These are phyloP conservation scores for Mungos mungo DNA, from an alignment of 2,113 vertebrate species.

Conservation along the genomic window DNA sequence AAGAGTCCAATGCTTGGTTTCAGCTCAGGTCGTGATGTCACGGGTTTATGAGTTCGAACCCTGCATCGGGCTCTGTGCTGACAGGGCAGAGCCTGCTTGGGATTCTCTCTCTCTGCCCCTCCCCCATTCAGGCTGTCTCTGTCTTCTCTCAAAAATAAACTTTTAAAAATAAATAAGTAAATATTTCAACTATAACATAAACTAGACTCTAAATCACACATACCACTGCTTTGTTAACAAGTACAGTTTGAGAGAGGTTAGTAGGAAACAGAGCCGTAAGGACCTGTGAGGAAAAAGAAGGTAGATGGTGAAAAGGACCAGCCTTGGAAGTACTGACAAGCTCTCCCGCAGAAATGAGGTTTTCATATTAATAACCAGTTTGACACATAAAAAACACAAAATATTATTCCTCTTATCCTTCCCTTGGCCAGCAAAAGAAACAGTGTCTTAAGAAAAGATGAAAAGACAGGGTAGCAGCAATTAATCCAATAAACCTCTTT, in stretches of 20 bases:
- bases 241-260: background rate
- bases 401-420: background rate
- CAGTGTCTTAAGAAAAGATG: slow-evolving; percentile 24
- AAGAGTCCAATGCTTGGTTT: too few relatives aligned
- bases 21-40: too few relatives aligned
- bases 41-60: too few relatives aligned
- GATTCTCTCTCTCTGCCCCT: too few relatives aligned
- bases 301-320: background rate
- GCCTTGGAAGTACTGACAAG: background rate
- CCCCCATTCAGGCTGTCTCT: too few relatives aligned
- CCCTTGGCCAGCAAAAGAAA: slow-evolving; percentile 19
- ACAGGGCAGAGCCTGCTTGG: too few relatives aligned
- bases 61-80: too few relatives aligned
- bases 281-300: background rate
- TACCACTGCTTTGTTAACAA: background rate
- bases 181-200: background rate
- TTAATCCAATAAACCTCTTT: background rate
- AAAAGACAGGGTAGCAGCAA: background rate
- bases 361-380: slow-evolving; percentile 14
- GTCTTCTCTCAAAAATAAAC: too few relatives aligned
- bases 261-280: background rate
- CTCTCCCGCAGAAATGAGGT: background rate
- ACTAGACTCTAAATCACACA: background rate
- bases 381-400: background rate
- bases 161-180: background rate